phyloP scores from a whole-genome alignment of 2,888 invertebrate species.

The Trissoscelio sp. region DNA sequence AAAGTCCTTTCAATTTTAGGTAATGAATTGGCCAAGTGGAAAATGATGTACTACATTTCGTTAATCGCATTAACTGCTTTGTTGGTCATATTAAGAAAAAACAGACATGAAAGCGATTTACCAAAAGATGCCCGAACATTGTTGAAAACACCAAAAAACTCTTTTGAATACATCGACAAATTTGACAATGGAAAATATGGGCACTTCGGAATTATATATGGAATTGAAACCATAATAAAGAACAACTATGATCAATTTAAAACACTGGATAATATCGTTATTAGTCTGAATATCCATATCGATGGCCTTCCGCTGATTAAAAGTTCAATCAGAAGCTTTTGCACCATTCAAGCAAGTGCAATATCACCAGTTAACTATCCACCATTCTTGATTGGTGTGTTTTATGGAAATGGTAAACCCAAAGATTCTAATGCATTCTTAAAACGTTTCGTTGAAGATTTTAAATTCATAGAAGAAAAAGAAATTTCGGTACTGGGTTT shows the following conservation, averaged over 20 bases:
- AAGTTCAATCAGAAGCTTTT: not conserved
- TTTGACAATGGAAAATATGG: constrained; percentile 25
- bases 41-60: not conserved
- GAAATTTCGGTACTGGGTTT: constrained; percentile 2
- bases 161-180: not conserved
- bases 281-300: not conserved
- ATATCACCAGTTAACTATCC: not conserved
- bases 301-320: constrained; percentile 1
- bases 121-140: constrained; percentile 25
- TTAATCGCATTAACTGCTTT: not conserved
- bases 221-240: not conserved
- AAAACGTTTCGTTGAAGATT: constrained; percentile 67
- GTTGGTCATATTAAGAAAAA: not conserved
- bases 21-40: not conserved
- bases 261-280: not conserved
- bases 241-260: not conserved
- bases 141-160: constrained; percentile 9
- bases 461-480: not conserved
- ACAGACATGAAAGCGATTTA: constrained; percentile 13
- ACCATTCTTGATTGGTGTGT: constrained; percentile 52
- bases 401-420: constrained; percentile 68
- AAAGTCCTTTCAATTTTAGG: not conserved
- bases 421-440: constrained; percentile 63
- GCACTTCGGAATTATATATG: constrained; percentile 27
- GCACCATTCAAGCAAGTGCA: not conserved